phyloP scores from a whole-genome alignment of 2,888 invertebrate genomes.

The Pristionchus fissidentatus region DNA sequence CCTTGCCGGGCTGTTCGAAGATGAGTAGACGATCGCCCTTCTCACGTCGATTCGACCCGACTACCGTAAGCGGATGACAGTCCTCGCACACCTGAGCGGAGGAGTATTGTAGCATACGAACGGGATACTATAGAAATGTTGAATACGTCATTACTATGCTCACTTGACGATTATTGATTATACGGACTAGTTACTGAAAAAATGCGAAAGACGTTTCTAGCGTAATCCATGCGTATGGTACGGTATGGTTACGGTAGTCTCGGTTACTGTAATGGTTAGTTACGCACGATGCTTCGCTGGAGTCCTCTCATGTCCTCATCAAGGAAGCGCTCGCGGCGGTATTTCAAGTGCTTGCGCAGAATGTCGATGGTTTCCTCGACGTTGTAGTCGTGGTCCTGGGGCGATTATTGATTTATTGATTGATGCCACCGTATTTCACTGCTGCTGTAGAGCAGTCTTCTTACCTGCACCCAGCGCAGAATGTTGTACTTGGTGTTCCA shows the following conservation, averaged over 20 bases:
- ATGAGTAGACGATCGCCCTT: slow-evolving; percentile 60
- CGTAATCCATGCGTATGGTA: neutral
- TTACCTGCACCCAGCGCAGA: slow-evolving; percentile 62
- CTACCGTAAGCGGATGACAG: slow-evolving; percentile 59
- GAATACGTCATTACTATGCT: no score
- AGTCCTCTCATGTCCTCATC: slow-evolving; percentile 52
- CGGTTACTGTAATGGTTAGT: neutral
- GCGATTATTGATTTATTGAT: neutral
- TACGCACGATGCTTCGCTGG: slow-evolving; percentile 49
- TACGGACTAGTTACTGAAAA: no score
- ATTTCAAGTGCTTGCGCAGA: slow-evolving; percentile 62
- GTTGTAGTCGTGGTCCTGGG: slow-evolving; percentile 45
- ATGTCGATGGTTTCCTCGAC: slow-evolving; percentile 9
- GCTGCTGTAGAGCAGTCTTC: slow-evolving; percentile 48
- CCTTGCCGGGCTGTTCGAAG: slow-evolving; percentile 59
- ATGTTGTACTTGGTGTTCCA: slow-evolving; percentile 66
- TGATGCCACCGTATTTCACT: neutral
- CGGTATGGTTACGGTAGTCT: neutral
- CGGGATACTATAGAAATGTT: no score
- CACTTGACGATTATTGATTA: no score
- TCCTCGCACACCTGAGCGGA: slow-evolving; percentile 54
- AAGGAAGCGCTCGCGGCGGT: slow-evolving; percentile 58
- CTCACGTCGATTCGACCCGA: slow-evolving; percentile 55
- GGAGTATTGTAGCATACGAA: slow-evolving; percentile 53
- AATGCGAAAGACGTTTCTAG: no score